These are phyloP conservation scores for Lates japonicus DNA, from an alignment of 2,797 vertebrate species.

Conservation along the genomic window DNA sequence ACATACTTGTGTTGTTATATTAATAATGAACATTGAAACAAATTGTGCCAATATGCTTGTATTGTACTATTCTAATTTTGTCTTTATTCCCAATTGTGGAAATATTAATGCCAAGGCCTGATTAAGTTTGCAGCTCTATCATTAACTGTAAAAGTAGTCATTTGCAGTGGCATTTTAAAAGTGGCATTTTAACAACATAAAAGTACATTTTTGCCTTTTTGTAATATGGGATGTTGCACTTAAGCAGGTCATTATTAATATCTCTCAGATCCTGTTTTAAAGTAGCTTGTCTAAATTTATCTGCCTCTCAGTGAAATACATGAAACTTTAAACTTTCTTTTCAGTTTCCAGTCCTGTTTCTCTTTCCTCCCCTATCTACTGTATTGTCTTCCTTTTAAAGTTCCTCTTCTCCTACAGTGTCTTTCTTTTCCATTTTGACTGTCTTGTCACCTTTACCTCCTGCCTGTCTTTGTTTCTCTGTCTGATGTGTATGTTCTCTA, in stretches of 20 bases:
- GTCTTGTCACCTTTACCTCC: slow-evolving; percentile 11
- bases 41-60: background rate
- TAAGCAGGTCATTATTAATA: background rate
- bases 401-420: background rate
- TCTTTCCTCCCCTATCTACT: background rate
- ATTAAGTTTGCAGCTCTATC: too few species aligned
- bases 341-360: background rate
- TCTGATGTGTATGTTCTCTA: slow-evolving; percentile 21
- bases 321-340: background rate
- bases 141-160: too few species aligned
- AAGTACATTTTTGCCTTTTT: background rate
- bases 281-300: background rate
- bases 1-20: slow-evolving; percentile 1
- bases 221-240: background rate
- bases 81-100: background rate
- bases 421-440: background rate
- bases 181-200: background rate
- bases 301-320: background rate
- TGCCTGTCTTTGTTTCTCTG: background rate
- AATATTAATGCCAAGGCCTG: background rate
- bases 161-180: too few species aligned
- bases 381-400: slow-evolving; percentile 1
- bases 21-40: background rate
- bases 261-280: background rate
- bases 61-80: background rate